phyloP scores from a whole-genome alignment of 2,888 invertebrate species.

The Nephrotoma flavescens region DNA sequence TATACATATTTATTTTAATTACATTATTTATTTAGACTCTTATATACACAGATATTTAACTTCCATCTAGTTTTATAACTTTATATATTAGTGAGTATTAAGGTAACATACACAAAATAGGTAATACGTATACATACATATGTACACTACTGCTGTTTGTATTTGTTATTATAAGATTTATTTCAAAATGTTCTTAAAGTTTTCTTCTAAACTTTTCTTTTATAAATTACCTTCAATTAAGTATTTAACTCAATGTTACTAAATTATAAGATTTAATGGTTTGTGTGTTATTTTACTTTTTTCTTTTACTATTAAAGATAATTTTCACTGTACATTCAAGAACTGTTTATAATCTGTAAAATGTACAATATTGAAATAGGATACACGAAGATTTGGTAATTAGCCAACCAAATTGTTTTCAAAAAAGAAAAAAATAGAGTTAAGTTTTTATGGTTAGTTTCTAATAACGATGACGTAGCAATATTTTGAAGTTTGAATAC shows the following conservation, averaged over 20 bases:
- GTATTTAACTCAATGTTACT: neutral
- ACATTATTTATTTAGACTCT: neutral
- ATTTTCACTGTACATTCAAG: neutral
- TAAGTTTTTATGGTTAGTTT: too few species aligned
- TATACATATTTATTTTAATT: neutral
- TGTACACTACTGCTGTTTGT: neutral
- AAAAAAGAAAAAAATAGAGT: neutral
- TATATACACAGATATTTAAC: neutral
- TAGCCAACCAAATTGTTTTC: neutral
- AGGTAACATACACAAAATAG: neutral
- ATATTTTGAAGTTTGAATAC: too few species aligned
- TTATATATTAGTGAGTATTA: neutral
- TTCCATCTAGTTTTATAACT: neutral
- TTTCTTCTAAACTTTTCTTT: neutral
- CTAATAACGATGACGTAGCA: too few species aligned
- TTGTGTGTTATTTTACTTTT: neutral
- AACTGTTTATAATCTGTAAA: neutral
- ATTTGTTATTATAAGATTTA: neutral
- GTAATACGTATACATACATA: neutral
- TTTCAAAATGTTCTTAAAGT: neutral
- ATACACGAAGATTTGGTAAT: neutral
- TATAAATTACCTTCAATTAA: neutral
- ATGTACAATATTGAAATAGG: neutral
- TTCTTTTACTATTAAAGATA: neutral
- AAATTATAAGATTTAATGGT: neutral